A percentile compares a stretch with the other conserved stretches of the same genome.
Evolutionary conservation across 2,113 vertebrate species (phyloP).

Genomic region (Taxidea taxus): DNA sequence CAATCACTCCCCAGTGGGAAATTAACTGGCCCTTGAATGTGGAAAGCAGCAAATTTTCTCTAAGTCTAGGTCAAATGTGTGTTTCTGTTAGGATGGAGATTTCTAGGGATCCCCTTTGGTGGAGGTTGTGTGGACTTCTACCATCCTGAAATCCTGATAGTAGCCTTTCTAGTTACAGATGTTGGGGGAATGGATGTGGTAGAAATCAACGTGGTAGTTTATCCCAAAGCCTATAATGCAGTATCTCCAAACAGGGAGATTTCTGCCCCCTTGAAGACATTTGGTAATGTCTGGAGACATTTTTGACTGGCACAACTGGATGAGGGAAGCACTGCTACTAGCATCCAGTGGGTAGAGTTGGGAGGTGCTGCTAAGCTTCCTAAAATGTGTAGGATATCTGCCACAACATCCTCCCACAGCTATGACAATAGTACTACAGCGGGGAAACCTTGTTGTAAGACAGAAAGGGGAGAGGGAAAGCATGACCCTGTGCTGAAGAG

Average conservation of each 20-base stretch:
- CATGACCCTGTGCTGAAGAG: neutral
- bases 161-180: neutral
- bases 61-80: neutral
- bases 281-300: neutral
- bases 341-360: neutral
- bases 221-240: neutral
- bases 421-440: accelerated
- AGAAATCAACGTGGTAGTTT: neutral
- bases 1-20: neutral
- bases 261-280: neutral
- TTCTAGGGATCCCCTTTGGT: neutral
- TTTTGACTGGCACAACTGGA: neutral
- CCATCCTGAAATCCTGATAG: neutral
- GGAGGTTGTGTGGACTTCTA: neutral
- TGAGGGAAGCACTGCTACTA: neutral
- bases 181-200: neutral
- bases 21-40: neutral
- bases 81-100: neutral
- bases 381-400: neutral
- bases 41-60: neutral
- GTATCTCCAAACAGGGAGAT: neutral
- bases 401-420: neutral
- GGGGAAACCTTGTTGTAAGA: neutral
- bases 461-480: neutral
- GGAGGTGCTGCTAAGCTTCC: neutral